Evolutionary conservation across 2,797 vertebrate species (phyloP), one percentile per base, ranked within the genome.

Genomic region (Gymnodraco acuticeps): DNA sequence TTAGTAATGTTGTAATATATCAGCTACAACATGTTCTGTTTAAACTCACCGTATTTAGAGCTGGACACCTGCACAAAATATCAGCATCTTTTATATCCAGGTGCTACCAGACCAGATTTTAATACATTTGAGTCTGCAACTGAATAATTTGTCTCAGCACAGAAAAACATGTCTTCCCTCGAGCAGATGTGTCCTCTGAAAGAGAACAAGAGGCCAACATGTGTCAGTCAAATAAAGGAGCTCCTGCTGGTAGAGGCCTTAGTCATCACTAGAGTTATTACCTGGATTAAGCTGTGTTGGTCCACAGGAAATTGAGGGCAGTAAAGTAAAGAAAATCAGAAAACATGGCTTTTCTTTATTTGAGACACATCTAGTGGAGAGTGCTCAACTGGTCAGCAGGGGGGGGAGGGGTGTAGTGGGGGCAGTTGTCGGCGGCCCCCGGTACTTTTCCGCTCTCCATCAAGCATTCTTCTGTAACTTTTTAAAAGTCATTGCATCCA

Each of bases 391-490:
- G 69, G 68, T 75, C 42, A 17, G 54, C 33, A 11, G 54, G 15
- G 16, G 46, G 46, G 56, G 54, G 20, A 27, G 6, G 0, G 2
- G 20, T 13, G 11, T 38, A 38, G 8, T 38, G 33, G 82, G 46
- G 17, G 50, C 17, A 8, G 45, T 42, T 59, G 46, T 38, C 58
- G 20, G 61, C 20, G 17, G 20, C 55, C 56, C 70, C 77, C 70
- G 53, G 89, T 92, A 88, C 74, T 92, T 93, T 92, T 93, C 91
- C 91, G 20, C 67, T 90, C 78, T 54, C 67, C 38, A 51, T 72
- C 67, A 52, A 51, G 52, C 78, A 92, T 90, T 88, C 90, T 27
- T 19, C 5, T 17, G 33, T 14, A 58, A 62, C 10, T 6, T 12
- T 43, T 3, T 10, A 27, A 19, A 64, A 10, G 14, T 16, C 17